Evolutionary conservation across 2,113 vertebrate species (phyloP), one percentile per base, ranked within the genome.

Genomic region (Protobothrops flavoviridis): DNA sequence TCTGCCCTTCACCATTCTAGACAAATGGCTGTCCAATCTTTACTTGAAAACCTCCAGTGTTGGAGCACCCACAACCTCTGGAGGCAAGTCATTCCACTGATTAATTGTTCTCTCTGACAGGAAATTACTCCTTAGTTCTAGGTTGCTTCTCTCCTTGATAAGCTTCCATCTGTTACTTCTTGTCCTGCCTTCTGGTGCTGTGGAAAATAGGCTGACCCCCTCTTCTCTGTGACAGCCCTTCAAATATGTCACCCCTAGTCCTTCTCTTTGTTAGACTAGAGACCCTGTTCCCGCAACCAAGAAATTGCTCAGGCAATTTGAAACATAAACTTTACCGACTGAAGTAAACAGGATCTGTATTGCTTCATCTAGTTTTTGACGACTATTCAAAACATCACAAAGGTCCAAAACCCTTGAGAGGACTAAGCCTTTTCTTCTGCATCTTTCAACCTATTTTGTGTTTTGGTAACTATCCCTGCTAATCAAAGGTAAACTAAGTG

Each of bases 401-500:
- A 93, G 64, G 90, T 91, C 89, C 88, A 64, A 69, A 92, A 81
- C 52, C 21, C 90, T 93, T 0, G 0, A 94, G 95, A 92, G 69
- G 94, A 93, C 91, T 50, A 39, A 86, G 21, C 81, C 88, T 55
- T 91, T 93, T 87, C 92, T 94, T 52, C 45, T 90, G 86, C 93
- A 91, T 87, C 92, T 91, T 93, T 53, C 74, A 43, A 59, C 89
- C 61, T 93, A 93, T 95, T 94, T 43, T 81, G 29, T 24, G 50
- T 95, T 93, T 90, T 91, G 94, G 94, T 97, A 96, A 96, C 95
- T 97, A 94, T 52, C 53, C 92, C 94, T 97, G 94, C 91, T 96
- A 94, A 95, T 94, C 94, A 95, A 50, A 97, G 96, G 95, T 96
- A 97, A 96, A 94, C 89, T 85, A 96, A 96, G 96, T 95, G 95